Evolutionary conservation across 2,888 invertebrate species (phyloP).

Genomic region (Augochlorella aurata): DNA sequence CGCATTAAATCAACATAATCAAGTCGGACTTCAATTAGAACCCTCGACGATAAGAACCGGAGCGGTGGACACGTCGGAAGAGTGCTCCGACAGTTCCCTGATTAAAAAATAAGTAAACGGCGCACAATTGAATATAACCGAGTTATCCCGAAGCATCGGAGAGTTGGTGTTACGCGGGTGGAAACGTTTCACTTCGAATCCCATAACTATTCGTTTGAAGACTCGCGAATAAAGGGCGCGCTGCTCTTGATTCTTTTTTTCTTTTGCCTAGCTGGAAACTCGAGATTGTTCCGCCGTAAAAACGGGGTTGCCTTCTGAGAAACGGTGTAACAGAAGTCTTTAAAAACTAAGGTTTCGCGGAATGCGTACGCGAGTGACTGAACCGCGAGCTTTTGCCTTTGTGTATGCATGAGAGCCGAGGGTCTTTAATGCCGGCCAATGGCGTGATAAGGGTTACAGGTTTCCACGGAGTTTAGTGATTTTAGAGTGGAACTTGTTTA

Average conservation of each 20-base stretch:
- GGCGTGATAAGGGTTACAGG: not conserved
- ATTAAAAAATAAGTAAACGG: no score
- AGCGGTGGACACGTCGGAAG: no score
- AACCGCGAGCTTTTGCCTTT: not conserved
- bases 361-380: not conserved
- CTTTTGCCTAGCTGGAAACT: not conserved
- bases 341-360: constrained; percentile 5
- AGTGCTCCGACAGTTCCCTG: no score
- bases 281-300: not conserved
- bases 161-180: not conserved
- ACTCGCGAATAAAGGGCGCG: not conserved
- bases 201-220: not conserved
- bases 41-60: no score
- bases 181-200: not conserved
- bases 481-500: not conserved
- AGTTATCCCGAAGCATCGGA: not conserved
- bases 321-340: not conserved
- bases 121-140: not conserved
- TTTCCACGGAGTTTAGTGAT: not conserved
- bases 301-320: not conserved
- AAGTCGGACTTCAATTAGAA: no score
- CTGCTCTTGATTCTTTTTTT: not conserved
- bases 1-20: no score
- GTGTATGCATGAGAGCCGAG: not conserved
- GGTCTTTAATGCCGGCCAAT: not conserved